Base-by-base conservation (phyloP, 2,888 invertebrate genomes). In the Cancer borealis region DNA sequence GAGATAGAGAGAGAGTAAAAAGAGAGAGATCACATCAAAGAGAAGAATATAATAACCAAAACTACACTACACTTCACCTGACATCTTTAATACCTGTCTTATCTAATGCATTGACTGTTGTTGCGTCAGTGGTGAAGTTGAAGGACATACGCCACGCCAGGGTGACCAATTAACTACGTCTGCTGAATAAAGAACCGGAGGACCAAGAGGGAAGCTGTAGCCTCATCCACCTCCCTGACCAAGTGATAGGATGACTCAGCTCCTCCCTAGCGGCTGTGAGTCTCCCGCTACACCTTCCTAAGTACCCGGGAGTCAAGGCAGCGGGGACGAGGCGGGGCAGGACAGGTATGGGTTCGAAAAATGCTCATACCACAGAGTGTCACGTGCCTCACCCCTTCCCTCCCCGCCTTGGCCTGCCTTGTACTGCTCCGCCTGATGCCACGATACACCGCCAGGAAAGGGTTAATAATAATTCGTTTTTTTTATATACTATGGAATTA, bases 141-240 rank as follows among this genome's bases (percentile, higher is more conserved):
- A 60, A 60, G 21, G 21, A 21, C 17, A 60, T 60, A 60, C 60
- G 60, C 21, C 21, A 21, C 60, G 21, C 21, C 12, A 21, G 3
- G 2, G 21, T 17, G 60, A 60, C 60, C 60, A 21, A 60, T 21
- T 60, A 21, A 21, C 60, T 54, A 54, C 54, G 17, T 60, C 60
- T 60, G 60, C 21, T 60, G 21, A 60, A 60, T 60, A 60, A 21
- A 60, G 21, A 60, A 60, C 60, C 17, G 14, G 54, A 54, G 60
- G 21, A 79, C n/a, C 73, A 79, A 79, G 73, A 79, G 73, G 73
- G 73, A 79, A 79, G 73, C 73, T 26, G 73, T 79, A 6, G 26
- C 73, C 73, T 79, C 73, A n/a, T 79, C 73, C 73, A 26, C 73
- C 73, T 79, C 73, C 73, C 26, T 79, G 73, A 79, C 73, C 73